phyloP scores from a whole-genome alignment of 2,888 invertebrate species.

The Prenolepis imparis region DNA sequence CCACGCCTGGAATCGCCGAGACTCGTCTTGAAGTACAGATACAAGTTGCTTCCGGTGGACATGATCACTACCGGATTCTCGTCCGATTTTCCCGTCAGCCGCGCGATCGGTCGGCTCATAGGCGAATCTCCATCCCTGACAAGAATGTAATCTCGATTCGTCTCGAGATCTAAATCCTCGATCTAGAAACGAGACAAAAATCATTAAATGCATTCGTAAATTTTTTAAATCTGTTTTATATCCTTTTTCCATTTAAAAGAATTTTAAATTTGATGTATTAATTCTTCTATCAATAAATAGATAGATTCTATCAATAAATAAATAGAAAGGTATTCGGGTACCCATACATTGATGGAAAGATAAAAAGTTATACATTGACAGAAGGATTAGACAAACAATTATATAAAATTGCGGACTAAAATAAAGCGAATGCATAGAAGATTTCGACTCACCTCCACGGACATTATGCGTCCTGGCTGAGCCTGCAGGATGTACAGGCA shows the following conservation, averaged over 20 bases:
- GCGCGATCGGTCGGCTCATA: conserved; percentile 93
- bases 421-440: neutral
- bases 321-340: no score
- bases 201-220: neutral
- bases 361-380: no score
- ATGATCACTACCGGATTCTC: conserved; percentile 94
- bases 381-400: neutral
- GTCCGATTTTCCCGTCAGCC: conserved; percentile 92
- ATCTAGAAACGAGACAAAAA: conserved; percentile 86
- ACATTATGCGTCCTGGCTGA: conserved; percentile 96
- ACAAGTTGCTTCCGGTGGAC: conserved; percentile 95
- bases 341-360: no score
- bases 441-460: conserved; percentile 90
- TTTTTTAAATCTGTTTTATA: neutral
- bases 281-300: no score
- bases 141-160: conserved; percentile 94
- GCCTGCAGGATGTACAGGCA: conserved; percentile 97
- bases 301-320: no score
- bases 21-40: conserved; percentile 96
- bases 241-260: neutral
- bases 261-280: neutral
- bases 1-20: conserved; percentile 96
- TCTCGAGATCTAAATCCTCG: conserved; percentile 94
- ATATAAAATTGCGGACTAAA: neutral
- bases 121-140: conserved; percentile 97